Conservation (phyloP, 2,113 vertebrate genomes). For the Barbus barbus region DNA sequence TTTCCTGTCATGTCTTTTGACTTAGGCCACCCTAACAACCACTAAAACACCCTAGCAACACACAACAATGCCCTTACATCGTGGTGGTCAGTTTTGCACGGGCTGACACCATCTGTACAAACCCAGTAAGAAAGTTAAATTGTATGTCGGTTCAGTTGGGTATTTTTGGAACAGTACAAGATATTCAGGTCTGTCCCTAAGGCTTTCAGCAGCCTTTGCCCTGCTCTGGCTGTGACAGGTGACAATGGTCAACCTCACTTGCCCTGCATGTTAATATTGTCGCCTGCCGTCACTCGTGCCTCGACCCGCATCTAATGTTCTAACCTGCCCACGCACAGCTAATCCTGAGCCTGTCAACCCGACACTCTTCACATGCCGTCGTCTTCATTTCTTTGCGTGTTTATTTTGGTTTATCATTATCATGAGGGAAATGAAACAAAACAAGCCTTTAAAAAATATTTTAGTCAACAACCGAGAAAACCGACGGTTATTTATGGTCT, state of each 20-base stretch:
- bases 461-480: neutral
- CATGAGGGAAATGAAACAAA: conserved; percentile 4
- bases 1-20: neutral
- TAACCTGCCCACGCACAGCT: conserved; percentile 55
- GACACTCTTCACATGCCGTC: conserved; percentile 27
- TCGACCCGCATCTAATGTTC: conserved; percentile 67
- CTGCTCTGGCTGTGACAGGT: conserved; percentile 58
- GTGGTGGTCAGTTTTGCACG: neutral
- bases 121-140: neutral
- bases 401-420: neutral
- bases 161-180: neutral
- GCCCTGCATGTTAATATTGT: conserved; percentile 60
- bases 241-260: conserved; percentile 59
- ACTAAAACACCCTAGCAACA: neutral
- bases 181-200: neutral
- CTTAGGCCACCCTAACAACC: no score
- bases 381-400: neutral
- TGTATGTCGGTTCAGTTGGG: neutral
- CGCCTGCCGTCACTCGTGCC: conserved; percentile 48
- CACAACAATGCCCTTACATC: neutral
- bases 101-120: neutral
- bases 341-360: conserved; percentile 65
- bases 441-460: conserved; percentile 8
- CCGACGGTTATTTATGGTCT: neutral
- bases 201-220: neutral